Percentiles rank a stretch among this genome's conserved stretches.
These are phyloP conservation scores for Liparis tanakae DNA, from an alignment of 2,797 vertebrate species.

Conservation along the genomic window DNA sequence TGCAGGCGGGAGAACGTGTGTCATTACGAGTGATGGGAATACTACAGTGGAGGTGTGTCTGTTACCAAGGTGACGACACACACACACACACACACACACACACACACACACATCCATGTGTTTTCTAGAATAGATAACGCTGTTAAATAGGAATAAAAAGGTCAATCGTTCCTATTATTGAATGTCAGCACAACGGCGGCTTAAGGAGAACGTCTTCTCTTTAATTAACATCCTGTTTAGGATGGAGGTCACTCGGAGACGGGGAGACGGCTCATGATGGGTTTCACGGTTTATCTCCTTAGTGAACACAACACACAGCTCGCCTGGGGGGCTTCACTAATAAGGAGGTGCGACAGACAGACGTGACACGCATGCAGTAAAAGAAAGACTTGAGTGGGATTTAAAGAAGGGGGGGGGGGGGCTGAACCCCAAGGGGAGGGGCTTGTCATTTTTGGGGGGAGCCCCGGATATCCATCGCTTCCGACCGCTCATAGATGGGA, in stretches of 20 bases:
- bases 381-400: background rate
- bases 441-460: no score
- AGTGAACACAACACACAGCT: constrained; percentile 4
- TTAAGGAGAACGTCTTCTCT: background rate
- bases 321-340: background rate
- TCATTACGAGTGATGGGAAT: background rate
- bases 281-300: constrained; percentile 5
- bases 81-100: no score
- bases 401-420: no score
- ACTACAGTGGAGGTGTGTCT: constrained; percentile 46
- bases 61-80: constrained; percentile 42
- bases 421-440: no score
- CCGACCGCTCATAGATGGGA: no score
- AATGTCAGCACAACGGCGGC: background rate
- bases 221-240: background rate
- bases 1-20: constrained; percentile 1
- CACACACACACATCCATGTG: background rate
- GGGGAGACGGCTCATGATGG: background rate
- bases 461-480: no score
- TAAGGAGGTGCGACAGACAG: background rate
- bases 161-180: constrained; percentile 6
- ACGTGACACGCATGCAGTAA: constrained; percentile 1
- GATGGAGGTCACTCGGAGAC: background rate
- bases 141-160: constrained; percentile 1
- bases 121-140: constrained; percentile 15